Conservation (phyloP, 1,140 invertebrate species). For the Drosophila rhopaloa region DNA sequence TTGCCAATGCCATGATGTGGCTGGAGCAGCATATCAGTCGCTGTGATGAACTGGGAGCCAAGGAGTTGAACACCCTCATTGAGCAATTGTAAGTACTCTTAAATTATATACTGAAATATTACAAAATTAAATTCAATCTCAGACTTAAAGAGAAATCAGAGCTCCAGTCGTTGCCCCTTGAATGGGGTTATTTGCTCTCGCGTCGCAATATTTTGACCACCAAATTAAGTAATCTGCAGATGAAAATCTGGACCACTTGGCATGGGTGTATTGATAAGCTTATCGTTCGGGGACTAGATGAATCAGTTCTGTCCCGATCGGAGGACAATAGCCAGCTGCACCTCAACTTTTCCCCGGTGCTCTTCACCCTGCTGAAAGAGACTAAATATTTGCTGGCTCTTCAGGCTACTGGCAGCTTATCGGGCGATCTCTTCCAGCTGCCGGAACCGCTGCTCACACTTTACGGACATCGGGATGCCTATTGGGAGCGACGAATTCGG, state of each 20-base stretch:
- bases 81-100: conserved; percentile 51
- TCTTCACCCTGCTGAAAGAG: conserved; percentile 73
- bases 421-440: conserved; percentile 76
- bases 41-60: conserved; percentile 61
- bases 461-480: conserved; percentile 84
- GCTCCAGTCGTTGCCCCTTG: conserved; percentile 17
- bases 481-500: conserved; percentile 84
- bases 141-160: conserved; percentile 52
- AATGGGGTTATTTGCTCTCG: conserved; percentile 51
- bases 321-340: conserved; percentile 31
- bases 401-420: conserved; percentile 52
- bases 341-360: conserved; percentile 66
- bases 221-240: conserved; percentile 73
- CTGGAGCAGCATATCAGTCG: conserved; percentile 86
- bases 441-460: conserved; percentile 85
- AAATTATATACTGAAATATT: neutral
- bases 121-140: neutral
- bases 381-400: conserved; percentile 72
- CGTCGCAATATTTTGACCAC: conserved; percentile 76
- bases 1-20: conserved; percentile 89
- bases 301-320: conserved; percentile 47
- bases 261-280: conserved; percentile 64
- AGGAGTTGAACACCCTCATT: conserved; percentile 57
- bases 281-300: conserved; percentile 61
- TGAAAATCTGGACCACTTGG: conserved; percentile 78